Evolutionary conservation across 2,888 invertebrate species (phyloP), one percentile per base, ranked within the genome.

Genomic region (Palloptera scutellata): DNA sequence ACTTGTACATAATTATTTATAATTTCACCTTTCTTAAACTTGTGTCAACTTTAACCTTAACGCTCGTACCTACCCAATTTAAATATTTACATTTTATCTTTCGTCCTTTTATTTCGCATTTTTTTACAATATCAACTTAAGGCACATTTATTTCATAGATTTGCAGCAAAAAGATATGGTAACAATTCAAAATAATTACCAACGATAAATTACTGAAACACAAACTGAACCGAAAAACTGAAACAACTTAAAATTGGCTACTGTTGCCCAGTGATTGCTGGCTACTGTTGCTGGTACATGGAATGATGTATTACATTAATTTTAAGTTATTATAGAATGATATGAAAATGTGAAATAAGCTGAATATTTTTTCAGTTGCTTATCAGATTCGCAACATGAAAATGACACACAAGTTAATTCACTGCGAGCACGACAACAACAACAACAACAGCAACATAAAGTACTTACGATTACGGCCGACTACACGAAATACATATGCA

Each of bases 171-270:
- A 43, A 52, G 68, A 68, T 68, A n/a, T n/a, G n/a, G n/a, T n/a
- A 68, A 53, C 57, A 64, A 43, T 60, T 54, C 53, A 65, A 65
- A 65, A 53, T 65, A 70, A 73, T 73, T 73, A 68, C 66, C 63
- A 53, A 53, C 41, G 70, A 72, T 72, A 72, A 69, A 71, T 72
- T 63, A 52, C 61, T 55, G 61, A 69, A 68, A 30, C 19, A 10
- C 19, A 10, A 61, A 19, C 52, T 20, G 45, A 59, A 60, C 12
- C 30, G 5, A n/a, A 41, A 20, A 20, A 48, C 48, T 12, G 1
- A 11, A 40, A 20, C 15, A 8, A 48, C 48, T 48, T 15, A 15
- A 48, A 48, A 48, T 48, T 48, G 48, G 48, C 48, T 48, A 48
- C 15, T 48, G 48, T 48, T 48, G 48, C 15, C 15, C 48, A 13